Conservation (phyloP, 1,140 invertebrate species). For the Drosophila saltans region DNA sequence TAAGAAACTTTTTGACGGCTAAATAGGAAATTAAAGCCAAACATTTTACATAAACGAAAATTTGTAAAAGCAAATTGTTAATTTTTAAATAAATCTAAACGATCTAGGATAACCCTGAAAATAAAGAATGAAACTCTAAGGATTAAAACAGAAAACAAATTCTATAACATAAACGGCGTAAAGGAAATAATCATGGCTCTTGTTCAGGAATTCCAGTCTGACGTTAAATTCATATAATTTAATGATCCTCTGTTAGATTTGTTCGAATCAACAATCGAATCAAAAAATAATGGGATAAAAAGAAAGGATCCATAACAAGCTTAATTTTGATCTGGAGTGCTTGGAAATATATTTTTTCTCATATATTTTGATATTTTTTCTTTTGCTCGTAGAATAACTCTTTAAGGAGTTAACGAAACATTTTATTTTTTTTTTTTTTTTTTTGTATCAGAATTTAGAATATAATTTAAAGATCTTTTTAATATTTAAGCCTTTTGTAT, state of each 20-base stretch:
- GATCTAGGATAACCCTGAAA: neutral
- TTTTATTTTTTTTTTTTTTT: neutral
- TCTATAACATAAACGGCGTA: neutral
- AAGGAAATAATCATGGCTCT: neutral
- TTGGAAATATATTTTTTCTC: neutral
- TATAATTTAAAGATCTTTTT: too few relatives aligned
- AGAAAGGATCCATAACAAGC: too few relatives aligned
- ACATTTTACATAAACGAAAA: neutral
- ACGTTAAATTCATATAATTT: too few relatives aligned
- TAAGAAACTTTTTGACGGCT: conserved; percentile 11
- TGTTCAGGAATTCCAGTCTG: too few relatives aligned
- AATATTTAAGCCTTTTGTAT: neutral
- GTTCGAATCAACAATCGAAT: too few relatives aligned
- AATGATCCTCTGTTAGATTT: too few relatives aligned
- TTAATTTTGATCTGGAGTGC: too few relatives aligned
- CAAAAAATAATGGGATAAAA: too few relatives aligned
- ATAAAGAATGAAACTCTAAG: neutral
- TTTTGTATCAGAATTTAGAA: neutral
- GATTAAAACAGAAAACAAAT: neutral
- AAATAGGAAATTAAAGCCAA: conserved; percentile 7
- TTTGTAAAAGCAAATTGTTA: neutral
- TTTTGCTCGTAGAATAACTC: neutral
- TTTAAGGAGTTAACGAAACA: neutral
- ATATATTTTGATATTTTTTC: neutral
- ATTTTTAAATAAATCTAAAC: neutral